A percentile compares a stretch with the other conserved stretches of the same genome.
Evolutionary conservation across 2,797 vertebrate species (phyloP).

Genomic region (Sebastes oblongus): DNA sequence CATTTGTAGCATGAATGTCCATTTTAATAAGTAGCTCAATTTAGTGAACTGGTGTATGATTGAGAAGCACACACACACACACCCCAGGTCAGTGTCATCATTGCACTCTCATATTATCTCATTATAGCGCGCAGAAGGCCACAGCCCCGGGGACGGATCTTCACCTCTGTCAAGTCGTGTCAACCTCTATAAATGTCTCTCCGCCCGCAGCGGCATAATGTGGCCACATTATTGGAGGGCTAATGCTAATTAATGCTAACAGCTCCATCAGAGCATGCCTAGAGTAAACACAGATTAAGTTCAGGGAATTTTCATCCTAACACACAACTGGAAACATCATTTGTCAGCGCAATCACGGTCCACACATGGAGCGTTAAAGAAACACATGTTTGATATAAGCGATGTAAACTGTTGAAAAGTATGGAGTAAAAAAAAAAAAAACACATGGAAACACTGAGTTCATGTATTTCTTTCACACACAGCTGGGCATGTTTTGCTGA

Average conservation of each 20-base stretch:
- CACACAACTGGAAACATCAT: slow-evolving; percentile 61
- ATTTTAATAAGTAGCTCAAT: neutral
- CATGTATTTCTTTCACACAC: slow-evolving; percentile 67
- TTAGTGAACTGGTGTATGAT: slow-evolving; percentile 2
- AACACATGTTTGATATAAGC: slow-evolving; percentile 63
- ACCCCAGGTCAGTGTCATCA: slow-evolving; percentile 49
- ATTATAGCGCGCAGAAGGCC: slow-evolving; percentile 51
- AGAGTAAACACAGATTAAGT: slow-evolving; percentile 58
- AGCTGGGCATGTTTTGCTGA: slow-evolving; percentile 73
- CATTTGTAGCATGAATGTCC: neutral
- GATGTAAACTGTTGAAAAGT: slow-evolving; percentile 55
- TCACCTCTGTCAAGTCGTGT: slow-evolving; percentile 67
- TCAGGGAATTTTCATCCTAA: slow-evolving; percentile 22
- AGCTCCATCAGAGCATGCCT: slow-evolving; percentile 50
- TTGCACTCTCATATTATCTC: slow-evolving; percentile 47
- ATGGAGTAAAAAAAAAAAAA: slow-evolving; percentile 28
- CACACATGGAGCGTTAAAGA: slow-evolving; percentile 34
- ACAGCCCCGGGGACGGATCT: slow-evolving; percentile 39
- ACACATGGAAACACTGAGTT: slow-evolving; percentile 68
- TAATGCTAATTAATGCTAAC: slow-evolving; percentile 76
- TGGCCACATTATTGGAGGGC: slow-evolving; percentile 39
- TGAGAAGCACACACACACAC: slow-evolving; percentile 29
- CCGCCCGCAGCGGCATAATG: slow-evolving; percentile 32
- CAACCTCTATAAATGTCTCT: slow-evolving; percentile 69
- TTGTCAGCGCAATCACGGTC: slow-evolving; percentile 53